These are phyloP conservation scores for Misgurnus anguillicaudatus DNA, from an alignment of 2,113 vertebrate genomes.

Conservation along the genomic window DNA sequence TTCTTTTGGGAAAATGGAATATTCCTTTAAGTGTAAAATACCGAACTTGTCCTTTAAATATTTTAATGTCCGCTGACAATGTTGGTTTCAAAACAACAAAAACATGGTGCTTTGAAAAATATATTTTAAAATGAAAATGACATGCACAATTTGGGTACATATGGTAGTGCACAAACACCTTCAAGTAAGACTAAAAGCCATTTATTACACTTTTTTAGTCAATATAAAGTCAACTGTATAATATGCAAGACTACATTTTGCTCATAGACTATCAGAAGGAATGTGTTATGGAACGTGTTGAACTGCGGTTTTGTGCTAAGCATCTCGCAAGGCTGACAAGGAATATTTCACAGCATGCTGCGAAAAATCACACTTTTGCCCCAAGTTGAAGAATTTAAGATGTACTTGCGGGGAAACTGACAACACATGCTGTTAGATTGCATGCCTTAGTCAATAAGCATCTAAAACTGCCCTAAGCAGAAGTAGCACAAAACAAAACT, in stretches of 20 bases:
- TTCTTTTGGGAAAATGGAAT: too few relatives aligned
- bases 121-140: neutral
- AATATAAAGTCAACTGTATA: neutral
- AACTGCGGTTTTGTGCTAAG: constrained; percentile 58
- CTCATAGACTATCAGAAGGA: constrained; percentile 7
- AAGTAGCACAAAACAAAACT: too few relatives aligned
- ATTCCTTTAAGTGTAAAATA: too few relatives aligned
- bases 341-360: constrained; percentile 59
- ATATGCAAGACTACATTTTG: neutral
- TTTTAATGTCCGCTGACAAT: neutral
- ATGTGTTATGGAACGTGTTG: constrained; percentile 59
- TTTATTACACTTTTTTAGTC: neutral
- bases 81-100: neutral
- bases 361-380: constrained; percentile 38
- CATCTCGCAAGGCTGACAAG: constrained; percentile 36
- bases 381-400: neutral
- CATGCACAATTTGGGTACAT: neutral
- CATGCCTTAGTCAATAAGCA: too few relatives aligned
- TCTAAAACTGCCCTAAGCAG: too few relatives aligned
- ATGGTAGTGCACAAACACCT: neutral
- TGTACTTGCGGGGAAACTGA: too few relatives aligned
- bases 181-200: neutral
- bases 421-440: too few relatives aligned
- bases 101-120: neutral
- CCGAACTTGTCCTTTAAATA: too few relatives aligned